A percentile compares a stretch with the other conserved stretches of the same genome.
phyloP scores from a whole-genome alignment of 2,113 vertebrate genomes.

The Lagenorhynchus albirostris region DNA sequence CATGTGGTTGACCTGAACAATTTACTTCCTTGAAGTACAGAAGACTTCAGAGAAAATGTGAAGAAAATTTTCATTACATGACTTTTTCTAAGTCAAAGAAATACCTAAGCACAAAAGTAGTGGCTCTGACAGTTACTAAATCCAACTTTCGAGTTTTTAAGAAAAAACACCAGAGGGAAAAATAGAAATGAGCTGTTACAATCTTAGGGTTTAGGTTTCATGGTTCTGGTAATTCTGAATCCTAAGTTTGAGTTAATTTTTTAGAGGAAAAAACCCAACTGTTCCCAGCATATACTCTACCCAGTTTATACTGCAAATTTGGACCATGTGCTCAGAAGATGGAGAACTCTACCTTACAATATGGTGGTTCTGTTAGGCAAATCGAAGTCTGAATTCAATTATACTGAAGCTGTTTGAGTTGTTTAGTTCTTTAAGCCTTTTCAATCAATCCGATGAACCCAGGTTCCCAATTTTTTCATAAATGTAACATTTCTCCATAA shows the following conservation, averaged over 20 bases:
- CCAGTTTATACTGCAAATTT: not conserved
- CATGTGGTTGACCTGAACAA: not conserved
- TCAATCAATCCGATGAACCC: constrained; percentile 27
- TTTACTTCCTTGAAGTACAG: not conserved
- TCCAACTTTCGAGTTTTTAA: constrained; percentile 33
- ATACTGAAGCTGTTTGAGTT: not conserved
- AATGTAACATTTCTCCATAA: not conserved
- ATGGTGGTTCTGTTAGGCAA: not conserved
- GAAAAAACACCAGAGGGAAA: not conserved
- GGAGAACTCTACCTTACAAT: constrained; percentile 4
- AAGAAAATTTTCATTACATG: not conserved
- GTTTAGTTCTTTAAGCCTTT: constrained; percentile 10
- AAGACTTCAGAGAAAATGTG: constrained; percentile 31
- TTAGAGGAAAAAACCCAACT: not conserved
- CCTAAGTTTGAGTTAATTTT: not conserved
- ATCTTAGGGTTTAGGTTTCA: not conserved
- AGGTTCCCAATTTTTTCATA: not conserved
- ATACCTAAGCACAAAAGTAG: not conserved
- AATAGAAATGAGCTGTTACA: not conserved
- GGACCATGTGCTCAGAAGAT: constrained; percentile 15
- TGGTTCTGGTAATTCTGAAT: constrained; percentile 12
- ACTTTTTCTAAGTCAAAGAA: constrained; percentile 41
- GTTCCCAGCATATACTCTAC: not conserved
- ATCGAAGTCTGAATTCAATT: constrained; percentile 42
- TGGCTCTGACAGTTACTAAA: not conserved